These are phyloP conservation scores for Aricia artaxerxes DNA, from an alignment of 2,888 invertebrate genomes.

Conservation along the genomic window DNA sequence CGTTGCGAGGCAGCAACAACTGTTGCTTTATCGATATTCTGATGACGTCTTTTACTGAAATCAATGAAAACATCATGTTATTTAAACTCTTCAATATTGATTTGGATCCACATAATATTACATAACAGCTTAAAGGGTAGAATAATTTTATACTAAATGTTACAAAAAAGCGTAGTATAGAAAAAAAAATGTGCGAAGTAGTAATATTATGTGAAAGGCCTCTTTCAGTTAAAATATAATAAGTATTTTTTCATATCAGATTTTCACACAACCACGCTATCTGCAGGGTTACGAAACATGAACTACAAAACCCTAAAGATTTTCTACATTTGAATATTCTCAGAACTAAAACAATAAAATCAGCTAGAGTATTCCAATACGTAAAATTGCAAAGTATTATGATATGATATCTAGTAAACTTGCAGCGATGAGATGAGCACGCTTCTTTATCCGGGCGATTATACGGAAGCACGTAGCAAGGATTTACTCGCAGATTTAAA, in stretches of 20 bases:
- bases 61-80: not conserved
- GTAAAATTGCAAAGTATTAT: constrained; percentile 6
- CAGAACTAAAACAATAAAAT: not conserved
- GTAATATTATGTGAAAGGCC: too few species aligned
- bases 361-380: not conserved
- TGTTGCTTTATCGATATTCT: not conserved
- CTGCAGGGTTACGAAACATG: not conserved
- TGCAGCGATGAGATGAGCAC: constrained; percentile 62
- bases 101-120: not conserved
- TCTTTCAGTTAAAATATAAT: too few species aligned
- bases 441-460: constrained; percentile 70
- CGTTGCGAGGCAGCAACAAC: not conserved
- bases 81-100: not conserved
- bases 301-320: not conserved
- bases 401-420: constrained; percentile 50
- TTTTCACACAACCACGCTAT: not conserved
- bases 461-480: constrained; percentile 71
- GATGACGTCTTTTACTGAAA: not conserved
- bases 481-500: constrained; percentile 63
- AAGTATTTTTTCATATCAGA: too few species aligned
- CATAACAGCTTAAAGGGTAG: too few species aligned
- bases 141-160: too few species aligned
- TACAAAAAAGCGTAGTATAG: too few species aligned
- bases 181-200: too few species aligned
- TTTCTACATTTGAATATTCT: not conserved